Percentiles rank a stretch among this genome's conserved stretches.
phyloP scores from a whole-genome alignment of 2,113 vertebrate species.

The Callipepla squamata region DNA sequence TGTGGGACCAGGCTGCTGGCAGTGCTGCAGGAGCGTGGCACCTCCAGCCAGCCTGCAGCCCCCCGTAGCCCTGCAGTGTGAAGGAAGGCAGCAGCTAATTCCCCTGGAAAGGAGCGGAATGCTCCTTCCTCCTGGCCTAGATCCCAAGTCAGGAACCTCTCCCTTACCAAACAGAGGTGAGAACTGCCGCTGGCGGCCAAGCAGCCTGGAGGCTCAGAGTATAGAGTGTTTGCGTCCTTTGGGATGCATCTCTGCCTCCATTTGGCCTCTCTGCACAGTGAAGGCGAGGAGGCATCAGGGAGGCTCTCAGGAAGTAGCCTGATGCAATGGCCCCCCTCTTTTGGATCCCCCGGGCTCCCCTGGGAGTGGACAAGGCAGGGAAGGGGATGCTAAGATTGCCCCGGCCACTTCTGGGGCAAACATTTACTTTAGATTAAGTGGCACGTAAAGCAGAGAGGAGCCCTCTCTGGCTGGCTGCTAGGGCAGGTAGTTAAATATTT shows the following conservation, averaged over 20 bases:
- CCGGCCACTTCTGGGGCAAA: conserved; percentile 75
- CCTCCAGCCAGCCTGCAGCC: not conserved
- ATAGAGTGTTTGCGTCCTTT: not conserved
- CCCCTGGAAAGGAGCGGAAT: not conserved
- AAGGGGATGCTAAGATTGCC: conserved; percentile 64
- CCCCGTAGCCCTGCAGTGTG: not conserved
- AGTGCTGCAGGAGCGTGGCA: not conserved
- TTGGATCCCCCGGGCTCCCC: conserved; percentile 43
- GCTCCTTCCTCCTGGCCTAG: not conserved
- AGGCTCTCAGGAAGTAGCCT: conserved; percentile 32
- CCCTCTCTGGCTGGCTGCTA: conserved; percentile 76
- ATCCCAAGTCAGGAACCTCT: not conserved
- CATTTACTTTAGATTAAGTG: conserved; percentile 80
- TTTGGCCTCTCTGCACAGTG: not conserved
- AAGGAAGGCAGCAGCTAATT: not conserved
- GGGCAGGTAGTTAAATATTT: conserved; percentile 85
- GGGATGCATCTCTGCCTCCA: not conserved
- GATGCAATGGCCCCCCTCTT: not conserved
- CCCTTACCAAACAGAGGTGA: not conserved
- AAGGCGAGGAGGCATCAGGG: not conserved
- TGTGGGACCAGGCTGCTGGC: not conserved
- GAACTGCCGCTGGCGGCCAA: not conserved
- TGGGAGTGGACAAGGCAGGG: conserved; percentile 37
- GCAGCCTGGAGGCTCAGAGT: not conserved
- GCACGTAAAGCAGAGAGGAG: conserved; percentile 65